Evolutionary conservation across 2,888 invertebrate genomes (phyloP), one percentile per base, ranked within the genome.

Genomic region (Amphiduros pacificus): DNA sequence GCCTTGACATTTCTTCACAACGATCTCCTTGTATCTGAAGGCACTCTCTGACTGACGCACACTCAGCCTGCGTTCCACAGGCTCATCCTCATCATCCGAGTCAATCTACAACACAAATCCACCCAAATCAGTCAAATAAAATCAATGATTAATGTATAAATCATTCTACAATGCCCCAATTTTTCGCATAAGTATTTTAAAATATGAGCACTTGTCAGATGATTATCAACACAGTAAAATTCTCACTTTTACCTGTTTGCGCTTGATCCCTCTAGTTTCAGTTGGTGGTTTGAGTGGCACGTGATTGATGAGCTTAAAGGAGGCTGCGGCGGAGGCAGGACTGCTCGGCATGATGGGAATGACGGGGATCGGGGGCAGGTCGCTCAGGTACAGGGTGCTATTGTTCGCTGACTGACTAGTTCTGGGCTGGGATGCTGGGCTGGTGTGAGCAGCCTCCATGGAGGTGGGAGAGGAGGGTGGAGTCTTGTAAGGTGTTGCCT

Each of bases 1-100:
- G 73, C 85, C 84, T 62, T 85, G 85, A 66, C 86, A 84, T 63
- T 85, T 86, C 67, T 86, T 85, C 22, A 89, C 84, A 60, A 83
- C 85, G 64, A 88, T 86, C 74, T 87, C 87, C 67, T 83, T 82
- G 69, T 82, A 83, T 55, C 73, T 69, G 64, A 79, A 82, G 5
- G 77, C 77, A 65, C 77, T 76, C 65, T 83, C 83, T 27, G 75
- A 79, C 29, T 81, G 76, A n/a, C 83, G 66, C 0, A 81, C 77
- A 67, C 83, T 83, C 24, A 75, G 64, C 44, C 81, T 59, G 11
- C 81, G 65, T 62, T 77, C 77, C 26, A 75, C 67, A 27, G 67
- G 68, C 54, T 71, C 74, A 1, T 64, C 67, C 22, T 68, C 67
- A 3, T 65, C 59, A 11, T 57, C 61, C 22, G 53, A 36, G 5